phyloP scores from a whole-genome alignment of 2,888 invertebrate genomes.

The Latrodectus hesperus region DNA sequence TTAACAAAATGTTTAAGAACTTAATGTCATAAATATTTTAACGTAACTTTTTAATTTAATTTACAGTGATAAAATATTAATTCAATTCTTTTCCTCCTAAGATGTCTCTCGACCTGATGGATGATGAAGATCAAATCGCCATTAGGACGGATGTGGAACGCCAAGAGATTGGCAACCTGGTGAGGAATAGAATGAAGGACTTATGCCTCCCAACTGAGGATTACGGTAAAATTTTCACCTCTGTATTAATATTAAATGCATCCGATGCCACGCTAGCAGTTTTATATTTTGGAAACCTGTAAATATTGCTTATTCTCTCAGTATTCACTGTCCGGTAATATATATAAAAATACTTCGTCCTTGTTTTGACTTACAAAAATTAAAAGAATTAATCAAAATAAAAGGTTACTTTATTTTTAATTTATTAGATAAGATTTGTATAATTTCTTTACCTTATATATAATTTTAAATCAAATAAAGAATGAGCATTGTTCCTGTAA shows the following conservation, averaged over 20 bases:
- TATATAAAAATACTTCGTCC: not conserved
- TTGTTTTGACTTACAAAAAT: not conserved
- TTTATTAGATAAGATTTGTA: no score
- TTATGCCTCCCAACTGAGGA: constrained; percentile 85
- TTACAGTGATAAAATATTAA: not conserved
- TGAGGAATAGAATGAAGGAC: constrained; percentile 94
- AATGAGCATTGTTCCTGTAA: no score
- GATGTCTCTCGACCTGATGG: constrained; percentile 65
- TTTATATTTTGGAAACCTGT: no score
- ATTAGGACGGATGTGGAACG: constrained; percentile 82
- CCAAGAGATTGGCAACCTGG: constrained; percentile 95
- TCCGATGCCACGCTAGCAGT: no score
- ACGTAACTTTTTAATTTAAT: not conserved
- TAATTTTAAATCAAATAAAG: no score
- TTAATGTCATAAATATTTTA: no score
- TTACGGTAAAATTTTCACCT: constrained; percentile 78
- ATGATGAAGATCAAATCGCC: constrained; percentile 62
- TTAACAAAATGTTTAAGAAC: no score
- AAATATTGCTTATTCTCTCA: no score
- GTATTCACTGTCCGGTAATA: no score
- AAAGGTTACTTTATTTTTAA: not conserved
- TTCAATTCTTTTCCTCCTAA: not conserved
- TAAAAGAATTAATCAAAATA: not conserved
- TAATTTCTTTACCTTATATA: no score
- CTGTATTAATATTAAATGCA: no score